These are phyloP conservation scores for Cuculus canorus DNA, from an alignment of 2,797 vertebrate species.

Conservation along the genomic window DNA sequence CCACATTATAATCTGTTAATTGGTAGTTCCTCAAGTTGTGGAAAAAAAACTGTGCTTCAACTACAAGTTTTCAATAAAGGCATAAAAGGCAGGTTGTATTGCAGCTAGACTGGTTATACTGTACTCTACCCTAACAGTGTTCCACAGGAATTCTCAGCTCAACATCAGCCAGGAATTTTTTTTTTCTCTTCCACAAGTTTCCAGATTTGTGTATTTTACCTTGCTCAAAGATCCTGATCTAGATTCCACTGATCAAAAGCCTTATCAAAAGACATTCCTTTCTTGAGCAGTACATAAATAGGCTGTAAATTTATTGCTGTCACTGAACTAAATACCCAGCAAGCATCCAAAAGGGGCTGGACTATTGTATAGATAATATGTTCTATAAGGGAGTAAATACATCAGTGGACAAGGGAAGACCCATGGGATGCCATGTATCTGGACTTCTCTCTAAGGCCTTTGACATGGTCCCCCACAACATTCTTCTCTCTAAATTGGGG, in stretches of 20 bases:
- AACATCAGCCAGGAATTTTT: not conserved
- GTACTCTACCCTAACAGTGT: not conserved
- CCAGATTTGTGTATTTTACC: not conserved
- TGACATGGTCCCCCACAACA: no score
- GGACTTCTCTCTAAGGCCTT: no score
- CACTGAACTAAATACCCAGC: not conserved
- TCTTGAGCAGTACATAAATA: not conserved
- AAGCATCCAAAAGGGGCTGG: not conserved
- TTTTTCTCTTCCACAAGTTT: not conserved
- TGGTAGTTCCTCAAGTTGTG: not conserved
- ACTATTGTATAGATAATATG: not conserved
- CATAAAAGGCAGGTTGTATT: not conserved
- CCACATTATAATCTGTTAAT: not conserved
- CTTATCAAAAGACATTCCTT: not conserved
- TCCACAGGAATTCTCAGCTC: not conserved
- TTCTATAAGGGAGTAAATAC: no score
- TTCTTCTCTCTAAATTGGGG: no score
- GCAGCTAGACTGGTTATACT: not conserved
- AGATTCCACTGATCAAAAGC: not conserved
- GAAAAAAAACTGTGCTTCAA: not conserved
- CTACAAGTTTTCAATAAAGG: not conserved
- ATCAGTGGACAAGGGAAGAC: no score
- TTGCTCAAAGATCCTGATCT: not conserved
- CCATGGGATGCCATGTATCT: no score
- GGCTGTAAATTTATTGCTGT: not conserved